Evolutionary conservation across 1,140 invertebrate species (phyloP), one percentile per base, ranked within the genome.

Genomic region (Pteromalus puparum): DNA sequence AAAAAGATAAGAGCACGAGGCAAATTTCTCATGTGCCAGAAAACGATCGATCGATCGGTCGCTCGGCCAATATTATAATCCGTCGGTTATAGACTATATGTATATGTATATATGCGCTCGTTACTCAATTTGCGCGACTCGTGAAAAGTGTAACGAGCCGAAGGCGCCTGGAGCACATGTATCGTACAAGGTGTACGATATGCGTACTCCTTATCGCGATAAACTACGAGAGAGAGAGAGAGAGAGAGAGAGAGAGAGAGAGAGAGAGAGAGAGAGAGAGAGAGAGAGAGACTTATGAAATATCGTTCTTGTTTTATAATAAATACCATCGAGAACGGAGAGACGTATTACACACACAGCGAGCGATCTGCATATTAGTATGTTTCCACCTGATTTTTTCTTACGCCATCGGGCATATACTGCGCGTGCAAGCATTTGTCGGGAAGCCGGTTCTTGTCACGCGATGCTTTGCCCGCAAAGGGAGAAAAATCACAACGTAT

Each of bases 131-230:
- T 15, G 34, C 72, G 53, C 15, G 72, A 34, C 72, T 38, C 21
- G 34, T 42, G 28, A 42, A 42, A 74, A 74, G 21, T 61, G 21
- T 21, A 61, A 61, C 53, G 21, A 61, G 53, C 53, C 53, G 21
- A 21, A 61, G 53, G 18, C 53, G 53, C 53, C 53, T 18, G 18
- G n/a, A 61, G 53, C 13, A 10, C 13, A 18, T 18, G 21, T 61
- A 61, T 61, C 10, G 1, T 61, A 61, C 53, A 61, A 61, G 53
- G 53, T 61, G 53, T n/a, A 21, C 4, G 53, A 61, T 61, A 38
- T 74, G 34, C 72, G 72, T n/a, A 48, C 38, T 21, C 21, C 74
- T 76, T 76, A 76, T 76, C 74, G 74, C 46, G 74, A 76, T 76
- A 75, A 42, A 42, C 38, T 10, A 42, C 38, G 38, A 10, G 38